Percentiles rank a stretch among this genome's conserved stretches.
These are phyloP conservation scores for Caerostris darwini DNA, from an alignment of 1,140 invertebrate species.

Conservation along the genomic window DNA sequence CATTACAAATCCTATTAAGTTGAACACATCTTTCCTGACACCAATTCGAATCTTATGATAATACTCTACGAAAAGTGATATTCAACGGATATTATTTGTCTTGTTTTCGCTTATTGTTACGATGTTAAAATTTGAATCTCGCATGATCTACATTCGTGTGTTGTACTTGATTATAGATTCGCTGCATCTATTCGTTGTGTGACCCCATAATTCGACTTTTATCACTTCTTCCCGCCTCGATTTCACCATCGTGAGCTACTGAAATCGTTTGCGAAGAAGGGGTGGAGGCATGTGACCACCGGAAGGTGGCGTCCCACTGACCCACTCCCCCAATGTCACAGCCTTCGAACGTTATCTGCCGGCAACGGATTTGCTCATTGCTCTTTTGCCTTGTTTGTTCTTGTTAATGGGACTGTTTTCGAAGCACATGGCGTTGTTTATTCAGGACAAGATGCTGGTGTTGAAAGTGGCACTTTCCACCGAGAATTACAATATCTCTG, in stretches of 20 bases:
- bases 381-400: neutral
- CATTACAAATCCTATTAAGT: no score
- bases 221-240: neutral
- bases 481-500: neutral
- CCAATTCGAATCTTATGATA: no score
- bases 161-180: no score
- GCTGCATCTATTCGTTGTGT: neutral
- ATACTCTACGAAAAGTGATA: no score
- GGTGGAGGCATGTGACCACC: slow-evolving; percentile 46
- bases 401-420: neutral
- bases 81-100: no score
- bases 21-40: no score
- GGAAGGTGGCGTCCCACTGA: slow-evolving; percentile 39
- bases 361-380: neutral
- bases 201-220: neutral
- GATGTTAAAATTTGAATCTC: no score
- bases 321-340: slow-evolving; percentile 46
- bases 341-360: slow-evolving; percentile 33
- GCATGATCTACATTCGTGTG: no score
- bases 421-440: neutral
- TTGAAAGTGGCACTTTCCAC: neutral
- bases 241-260: neutral
- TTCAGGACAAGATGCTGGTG: neutral
- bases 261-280: slow-evolving; percentile 27
- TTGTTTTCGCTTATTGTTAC: no score